Conservation (phyloP, 2,113 vertebrate genomes). For the Clarias batrachus region DNA sequence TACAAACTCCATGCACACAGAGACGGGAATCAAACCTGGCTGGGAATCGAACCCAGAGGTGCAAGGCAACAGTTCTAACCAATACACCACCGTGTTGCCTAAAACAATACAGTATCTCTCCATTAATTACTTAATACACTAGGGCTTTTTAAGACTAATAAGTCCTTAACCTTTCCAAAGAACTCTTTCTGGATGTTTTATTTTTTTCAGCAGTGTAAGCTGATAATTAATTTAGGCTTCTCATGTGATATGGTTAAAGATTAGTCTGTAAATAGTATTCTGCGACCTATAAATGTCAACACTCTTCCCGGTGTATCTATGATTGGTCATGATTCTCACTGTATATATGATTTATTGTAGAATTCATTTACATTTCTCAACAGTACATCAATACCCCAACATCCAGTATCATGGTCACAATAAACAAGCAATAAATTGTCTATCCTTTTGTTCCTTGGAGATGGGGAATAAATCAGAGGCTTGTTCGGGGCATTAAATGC, state of each 20-base stretch:
- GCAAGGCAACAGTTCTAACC: too few species aligned
- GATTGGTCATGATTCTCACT: background rate
- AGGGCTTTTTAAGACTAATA: background rate
- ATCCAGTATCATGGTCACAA: background rate
- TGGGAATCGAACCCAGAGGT: too few species aligned
- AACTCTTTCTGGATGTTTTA: background rate
- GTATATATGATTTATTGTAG: background rate
- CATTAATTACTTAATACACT: background rate
- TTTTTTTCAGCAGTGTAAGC: background rate
- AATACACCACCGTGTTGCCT: too few species aligned
- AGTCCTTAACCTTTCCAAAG: background rate
- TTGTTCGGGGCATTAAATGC: conserved; percentile 40
- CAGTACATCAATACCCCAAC: background rate
- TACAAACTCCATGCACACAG: too few species aligned
- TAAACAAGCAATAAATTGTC: background rate
- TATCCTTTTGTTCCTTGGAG: background rate
- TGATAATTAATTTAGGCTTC: background rate
- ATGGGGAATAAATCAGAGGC: conserved; percentile 31
- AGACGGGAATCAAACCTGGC: too few species aligned
- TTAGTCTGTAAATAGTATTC: background rate
- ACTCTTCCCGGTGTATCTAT: background rate
- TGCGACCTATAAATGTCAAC: background rate
- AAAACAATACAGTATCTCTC: background rate
- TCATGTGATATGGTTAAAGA: background rate
- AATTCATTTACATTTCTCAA: background rate